Evolutionary conservation across 2,888 invertebrate species (phyloP), one percentile per base, ranked within the genome.

Genomic region (Tetranychus piercei): DNA sequence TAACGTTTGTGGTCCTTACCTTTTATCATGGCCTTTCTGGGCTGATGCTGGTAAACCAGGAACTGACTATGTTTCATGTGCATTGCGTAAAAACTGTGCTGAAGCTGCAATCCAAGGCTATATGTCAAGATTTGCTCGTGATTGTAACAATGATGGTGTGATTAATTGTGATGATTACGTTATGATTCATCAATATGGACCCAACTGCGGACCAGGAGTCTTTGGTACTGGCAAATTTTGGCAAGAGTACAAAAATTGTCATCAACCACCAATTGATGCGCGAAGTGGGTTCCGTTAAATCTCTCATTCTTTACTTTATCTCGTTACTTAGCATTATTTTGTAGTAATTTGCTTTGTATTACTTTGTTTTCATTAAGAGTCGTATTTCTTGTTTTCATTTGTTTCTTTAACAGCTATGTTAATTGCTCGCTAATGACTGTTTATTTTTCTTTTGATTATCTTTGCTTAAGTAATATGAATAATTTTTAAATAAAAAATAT

Each of bases 11-110:
- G 92, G 92, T 1, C 86, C 91, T 64, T 92, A 91, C 84, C 86
- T 87, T 76, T 90, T 92, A 79, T 92, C 92, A 3, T 90, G 90
- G 90, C 88, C 88, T 0, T 93, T 92, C 81, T 93, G 92, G 93
- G 84, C 89, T 0, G 93, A 93, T 81, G 86, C 87, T 72, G 90
- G 89, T 44, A 67, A 22, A 23, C 69, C 70, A 45, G 69, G 70
- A 22, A 18, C 44, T 71, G 90, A 89, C 1, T 90, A 87, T 81
- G 79, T 85, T 15, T 86, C 86, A 80, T 92, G 92, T 81, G 87
- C 88, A 15, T 88, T 86, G 77, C 89, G 92, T 81, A 87, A 89
- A 0, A 87, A 86, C 80, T 92, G 92, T 80, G 89, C 91, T 0
- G 90, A 90, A 18, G 82, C 84, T 44, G 83, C 89, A 3, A 89